These are phyloP conservation scores for Beris morrisii DNA, from an alignment of 2,888 invertebrate genomes.

Conservation along the genomic window DNA sequence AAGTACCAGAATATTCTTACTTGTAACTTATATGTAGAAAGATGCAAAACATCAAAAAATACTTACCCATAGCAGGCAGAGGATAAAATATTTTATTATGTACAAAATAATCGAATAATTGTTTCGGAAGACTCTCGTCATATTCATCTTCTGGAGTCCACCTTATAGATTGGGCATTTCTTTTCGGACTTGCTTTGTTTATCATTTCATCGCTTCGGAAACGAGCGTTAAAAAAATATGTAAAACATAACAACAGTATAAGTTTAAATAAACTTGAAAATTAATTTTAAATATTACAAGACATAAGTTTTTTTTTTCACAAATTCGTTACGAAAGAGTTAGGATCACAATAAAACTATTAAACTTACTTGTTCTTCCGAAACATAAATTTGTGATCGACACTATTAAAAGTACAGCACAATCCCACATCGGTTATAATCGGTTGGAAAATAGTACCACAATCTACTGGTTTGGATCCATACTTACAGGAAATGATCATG, in stretches of 20 bases:
- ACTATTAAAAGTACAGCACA: conserved; percentile 82
- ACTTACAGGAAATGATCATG: conserved; percentile 69
- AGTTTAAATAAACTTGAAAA: too few relatives aligned
- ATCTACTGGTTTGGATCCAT: conserved; percentile 63
- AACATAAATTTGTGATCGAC: conserved; percentile 70
- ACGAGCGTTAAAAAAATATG: background rate
- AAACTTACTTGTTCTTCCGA: conserved; percentile 63
- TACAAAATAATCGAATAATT: too few relatives aligned
- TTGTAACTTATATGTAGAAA: too few relatives aligned
- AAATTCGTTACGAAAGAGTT: conserved; percentile 71
- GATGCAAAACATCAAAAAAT: too few relatives aligned
- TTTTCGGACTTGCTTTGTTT: background rate
- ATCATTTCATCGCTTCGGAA: background rate
- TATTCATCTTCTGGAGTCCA: too few relatives aligned
- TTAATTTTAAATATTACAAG: too few relatives aligned
- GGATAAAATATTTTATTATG: too few relatives aligned
- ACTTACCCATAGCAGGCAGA: too few relatives aligned
- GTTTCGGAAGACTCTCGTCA: too few relatives aligned
- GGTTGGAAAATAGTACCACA: conserved; percentile 73
- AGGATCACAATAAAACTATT: conserved; percentile 53
- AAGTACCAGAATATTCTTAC: too few relatives aligned
- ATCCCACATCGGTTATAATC: conserved; percentile 78
- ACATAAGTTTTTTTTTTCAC: conserved; percentile 56
- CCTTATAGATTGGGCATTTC: too few relatives aligned
- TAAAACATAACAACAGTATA: too few relatives aligned